A percentile compares a stretch with the other conserved stretches of the same genome.
phyloP scores from a whole-genome alignment of 2,888 invertebrate species.

The Macaria liturata region DNA sequence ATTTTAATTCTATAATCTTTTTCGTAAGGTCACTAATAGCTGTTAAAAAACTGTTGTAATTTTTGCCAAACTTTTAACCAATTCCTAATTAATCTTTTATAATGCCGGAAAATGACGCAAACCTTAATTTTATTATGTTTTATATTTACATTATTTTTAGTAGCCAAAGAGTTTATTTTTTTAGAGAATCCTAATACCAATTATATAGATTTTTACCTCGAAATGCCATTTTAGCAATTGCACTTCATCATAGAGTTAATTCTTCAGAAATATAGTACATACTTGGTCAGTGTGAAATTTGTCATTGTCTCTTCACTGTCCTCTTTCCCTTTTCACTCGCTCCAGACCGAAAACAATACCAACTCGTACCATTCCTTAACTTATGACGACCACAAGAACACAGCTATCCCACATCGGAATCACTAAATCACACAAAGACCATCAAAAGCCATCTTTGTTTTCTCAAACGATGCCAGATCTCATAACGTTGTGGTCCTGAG shows the following conservation, averaged over 20 bases:
- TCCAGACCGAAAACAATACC: conserved; percentile 22
- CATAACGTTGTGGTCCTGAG: conserved; percentile 73
- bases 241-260: background rate
- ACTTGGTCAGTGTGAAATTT: background rate
- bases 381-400: conserved; percentile 38
- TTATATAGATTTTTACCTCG: too few species aligned
- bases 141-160: too few species aligned
- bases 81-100: too few species aligned
- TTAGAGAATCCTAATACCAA: too few species aligned
- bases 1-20: background rate
- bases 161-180: too few species aligned
- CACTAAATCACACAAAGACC: conserved; percentile 68
- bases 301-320: conserved; percentile 2
- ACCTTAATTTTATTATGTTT: too few species aligned
- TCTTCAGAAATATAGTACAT: too few species aligned
- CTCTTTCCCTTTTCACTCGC: background rate
- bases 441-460: conserved; percentile 76
- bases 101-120: too few species aligned
- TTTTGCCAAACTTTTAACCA: too few species aligned
- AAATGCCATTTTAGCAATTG: background rate
- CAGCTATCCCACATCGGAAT: conserved; percentile 49
- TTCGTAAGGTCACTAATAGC: background rate
- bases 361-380: conserved; percentile 23
- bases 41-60: too few species aligned
- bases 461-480: conserved; percentile 67